Percentiles rank a stretch among this genome's conserved stretches.
phyloP scores from a whole-genome alignment of 1,140 invertebrate species.

The Trissolcus basalis region DNA sequence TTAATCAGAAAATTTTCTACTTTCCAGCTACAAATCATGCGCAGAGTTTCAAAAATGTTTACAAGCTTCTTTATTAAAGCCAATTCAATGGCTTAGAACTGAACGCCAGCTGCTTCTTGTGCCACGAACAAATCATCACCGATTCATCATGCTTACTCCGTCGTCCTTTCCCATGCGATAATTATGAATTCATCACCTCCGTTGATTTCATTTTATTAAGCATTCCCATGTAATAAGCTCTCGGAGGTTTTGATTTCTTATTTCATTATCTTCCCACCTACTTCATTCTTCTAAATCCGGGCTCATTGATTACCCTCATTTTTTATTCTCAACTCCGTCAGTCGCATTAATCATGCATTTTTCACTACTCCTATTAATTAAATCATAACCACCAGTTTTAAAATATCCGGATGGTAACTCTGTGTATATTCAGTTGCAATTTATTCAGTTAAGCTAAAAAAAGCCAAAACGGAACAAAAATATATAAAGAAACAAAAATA shows the following conservation, averaged over 20 bases:
- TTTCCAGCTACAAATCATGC: too few species aligned
- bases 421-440: too few species aligned
- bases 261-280: not conserved
- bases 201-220: not conserved
- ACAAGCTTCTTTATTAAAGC: too few species aligned
- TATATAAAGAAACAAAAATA: too few species aligned
- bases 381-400: not conserved
- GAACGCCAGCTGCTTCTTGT: not conserved
- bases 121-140: not conserved
- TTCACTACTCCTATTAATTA: constrained; percentile 2
- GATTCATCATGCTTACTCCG: not conserved
- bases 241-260: too few species aligned
- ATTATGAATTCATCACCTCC: constrained; percentile 3
- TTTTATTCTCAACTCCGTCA: not conserved
- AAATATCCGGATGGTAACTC: too few species aligned
- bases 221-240: too few species aligned
- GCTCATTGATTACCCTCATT: constrained; percentile 8
- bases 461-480: too few species aligned
- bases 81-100: too few species aligned
- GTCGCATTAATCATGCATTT: not conserved
- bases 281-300: not conserved
- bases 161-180: not conserved
- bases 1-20: too few species aligned
- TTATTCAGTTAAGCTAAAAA: too few species aligned
- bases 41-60: too few species aligned